Conservation (phyloP, 2,888 invertebrate species). For the Brassicogethes aeneus region DNA sequence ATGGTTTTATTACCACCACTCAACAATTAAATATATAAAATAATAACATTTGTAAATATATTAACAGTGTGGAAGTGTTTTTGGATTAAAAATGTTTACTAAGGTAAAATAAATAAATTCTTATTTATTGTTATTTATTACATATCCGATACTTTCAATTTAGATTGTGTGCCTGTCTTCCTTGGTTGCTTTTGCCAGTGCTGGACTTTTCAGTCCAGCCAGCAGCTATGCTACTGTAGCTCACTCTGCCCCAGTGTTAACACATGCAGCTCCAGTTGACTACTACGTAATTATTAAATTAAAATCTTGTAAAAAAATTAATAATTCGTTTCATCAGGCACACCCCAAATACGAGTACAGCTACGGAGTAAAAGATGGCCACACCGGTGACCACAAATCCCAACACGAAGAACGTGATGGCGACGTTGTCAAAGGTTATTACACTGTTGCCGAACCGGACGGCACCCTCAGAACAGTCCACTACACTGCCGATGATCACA, state of each 20-base stretch:
- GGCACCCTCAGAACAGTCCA: conserved; percentile 48
- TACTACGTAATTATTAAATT: background rate
- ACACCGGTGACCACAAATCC: conserved; percentile 44
- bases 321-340: conserved; percentile 10
- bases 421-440: conserved; percentile 43
- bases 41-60: background rate
- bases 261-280: conserved; percentile 5
- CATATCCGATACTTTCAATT: too few species aligned
- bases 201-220: conserved; percentile 10
- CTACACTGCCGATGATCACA: conserved; percentile 48
- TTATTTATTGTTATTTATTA: too few species aligned
- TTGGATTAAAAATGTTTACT: background rate
- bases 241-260: conserved; percentile 3
- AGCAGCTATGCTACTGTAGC: conserved; percentile 2
- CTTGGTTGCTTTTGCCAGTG: conserved; percentile 13
- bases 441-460: conserved; percentile 47
- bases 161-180: conserved; percentile 16
- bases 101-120: too few species aligned
- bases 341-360: conserved; percentile 51
- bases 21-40: background rate
- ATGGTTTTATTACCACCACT: background rate
- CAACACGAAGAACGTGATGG: conserved; percentile 48
- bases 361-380: conserved; percentile 52
- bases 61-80: too few species aligned
- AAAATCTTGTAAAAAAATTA: background rate